Evolutionary conservation across 2,797 vertebrate genomes (phyloP).

Genomic region (Aeoliscus strigatus): DNA sequence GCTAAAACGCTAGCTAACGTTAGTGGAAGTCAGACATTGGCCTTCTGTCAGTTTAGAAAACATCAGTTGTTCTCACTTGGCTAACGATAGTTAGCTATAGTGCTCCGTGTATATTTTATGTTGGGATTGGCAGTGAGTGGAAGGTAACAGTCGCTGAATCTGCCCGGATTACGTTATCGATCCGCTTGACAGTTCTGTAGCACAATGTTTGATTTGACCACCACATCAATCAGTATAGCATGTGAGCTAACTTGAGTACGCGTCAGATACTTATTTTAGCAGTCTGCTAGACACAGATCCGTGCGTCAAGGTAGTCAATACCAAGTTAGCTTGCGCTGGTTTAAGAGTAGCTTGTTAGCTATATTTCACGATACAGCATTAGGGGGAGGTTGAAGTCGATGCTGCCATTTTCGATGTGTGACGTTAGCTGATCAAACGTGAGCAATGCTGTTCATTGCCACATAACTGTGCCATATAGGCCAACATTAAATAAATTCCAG

Average conservation of each 20-base stretch:
- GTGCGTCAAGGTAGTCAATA: conserved; percentile 34
- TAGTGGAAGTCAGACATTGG: conserved; percentile 38
- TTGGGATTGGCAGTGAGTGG: conserved; percentile 30
- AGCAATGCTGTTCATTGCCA: conserved; percentile 18
- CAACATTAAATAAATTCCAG: background rate
- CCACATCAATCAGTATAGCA: conserved; percentile 4
- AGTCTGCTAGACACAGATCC: conserved; percentile 16
- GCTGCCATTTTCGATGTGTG: conserved; percentile 60
- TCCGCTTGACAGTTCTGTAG: conserved; percentile 27
- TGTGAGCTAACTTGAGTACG: conserved; percentile 18
- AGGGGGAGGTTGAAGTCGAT: conserved; percentile 31
- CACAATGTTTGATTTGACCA: conserved; percentile 10
- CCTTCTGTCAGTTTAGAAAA: conserved; percentile 52
- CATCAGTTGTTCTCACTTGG: conserved; percentile 33
- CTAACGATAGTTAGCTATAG: conserved; percentile 22
- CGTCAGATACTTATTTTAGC: conserved; percentile 4
- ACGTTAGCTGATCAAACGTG: conserved; percentile 31
- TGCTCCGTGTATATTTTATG: conserved; percentile 8
- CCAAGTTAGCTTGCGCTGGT: conserved; percentile 33
- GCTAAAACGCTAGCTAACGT: conserved; percentile 29
- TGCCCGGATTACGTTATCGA: conserved; percentile 12
- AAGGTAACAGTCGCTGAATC: too few relatives aligned
- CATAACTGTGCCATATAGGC: background rate
- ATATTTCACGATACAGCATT: conserved; percentile 48
- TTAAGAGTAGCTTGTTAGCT: conserved; percentile 46